Base-by-base conservation (phyloP, 23 tunicate species). In the Botrylloides violaceus region DNA sequence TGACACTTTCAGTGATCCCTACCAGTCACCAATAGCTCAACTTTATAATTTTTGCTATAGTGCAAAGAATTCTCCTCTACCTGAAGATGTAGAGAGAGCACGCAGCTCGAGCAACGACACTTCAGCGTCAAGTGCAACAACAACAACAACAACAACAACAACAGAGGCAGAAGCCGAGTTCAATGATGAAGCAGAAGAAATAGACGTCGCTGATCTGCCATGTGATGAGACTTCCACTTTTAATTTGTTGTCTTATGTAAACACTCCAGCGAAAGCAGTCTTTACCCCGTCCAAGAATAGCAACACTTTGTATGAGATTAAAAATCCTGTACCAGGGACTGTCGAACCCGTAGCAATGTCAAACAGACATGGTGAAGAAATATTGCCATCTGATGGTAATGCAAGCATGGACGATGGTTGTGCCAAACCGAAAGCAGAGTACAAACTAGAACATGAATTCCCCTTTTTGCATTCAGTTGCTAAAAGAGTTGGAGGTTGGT, bases 381-480 rank as follows among this genome's bases (percentile, higher is more conserved):
- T 23, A 19, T 29, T 33, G 33, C 7, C 18, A 6, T 19, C 26
- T 63, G 26, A 22, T 12, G 70, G 29, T 9, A 31, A 3, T 3
- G 35, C 35, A 63, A 63, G n/a, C 9, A 19, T 23, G 3, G 36
- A 63, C 32, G 70, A 63, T 4, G 33, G 29, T 29, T 23, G 12
- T 58, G 26, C 62, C 62, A 23, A 47, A 25, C 4, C 49, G 32
- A 56, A 28, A 31, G 66, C 64, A 21, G 66, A 57, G 2, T 29
- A 29, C 23, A 83, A 83, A 61, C 70, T 83, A 62, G 71, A 47
- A 66, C 29, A 77, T 18, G 89, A 83, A 83, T 83, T 83, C 32
- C 89, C 89, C 22, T 71, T 83, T 43, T 29, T 83, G 35, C 78
- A 76, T 53, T 43, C 81, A 4, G 33, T 83, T 29, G 89, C 70